Conservation (phyloP, 2,888 invertebrate species). For the Hyposoter dolosus region DNA sequence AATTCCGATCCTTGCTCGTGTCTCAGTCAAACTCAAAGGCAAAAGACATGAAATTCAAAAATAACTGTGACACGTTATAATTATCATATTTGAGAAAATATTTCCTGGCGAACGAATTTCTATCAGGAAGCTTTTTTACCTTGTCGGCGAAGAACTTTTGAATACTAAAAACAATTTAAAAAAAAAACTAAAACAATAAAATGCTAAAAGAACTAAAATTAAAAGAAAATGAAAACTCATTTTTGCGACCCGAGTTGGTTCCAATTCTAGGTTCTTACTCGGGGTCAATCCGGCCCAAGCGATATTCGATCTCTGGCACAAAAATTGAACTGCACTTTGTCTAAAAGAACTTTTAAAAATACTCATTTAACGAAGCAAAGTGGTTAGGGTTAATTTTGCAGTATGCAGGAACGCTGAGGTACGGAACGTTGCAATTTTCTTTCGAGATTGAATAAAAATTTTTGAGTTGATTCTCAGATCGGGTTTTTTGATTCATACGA, state of each 20-base stretch:
- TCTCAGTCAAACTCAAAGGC: slow-evolving; percentile 76
- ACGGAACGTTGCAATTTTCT: not conserved
- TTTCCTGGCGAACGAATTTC: slow-evolving; percentile 2
- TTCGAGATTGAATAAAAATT: not conserved
- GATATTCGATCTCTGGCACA: not conserved
- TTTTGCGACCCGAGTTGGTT: not conserved
- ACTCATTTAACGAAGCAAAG: too few species aligned
- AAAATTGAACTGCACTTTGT: not conserved
- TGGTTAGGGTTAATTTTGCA: too few species aligned
- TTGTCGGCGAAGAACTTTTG: slow-evolving; percentile 2
- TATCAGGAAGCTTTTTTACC: slow-evolving; percentile 20
- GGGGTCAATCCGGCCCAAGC: not conserved
- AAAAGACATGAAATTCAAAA: slow-evolving; percentile 71
- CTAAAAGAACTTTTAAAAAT: too few species aligned
- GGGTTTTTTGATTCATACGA: not conserved
- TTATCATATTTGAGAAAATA: not conserved
- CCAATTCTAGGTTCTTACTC: not conserved
- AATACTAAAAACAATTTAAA: too few species aligned
- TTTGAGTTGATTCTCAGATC: not conserved
- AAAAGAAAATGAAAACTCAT: not conserved
- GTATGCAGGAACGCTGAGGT: not conserved
- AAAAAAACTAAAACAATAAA: not conserved
- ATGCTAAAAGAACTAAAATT: not conserved
- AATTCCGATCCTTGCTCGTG: slow-evolving; percentile 46
- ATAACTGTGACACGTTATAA: not conserved